These are phyloP conservation scores for Carpatolechia fugitivella DNA, from an alignment of 2,888 invertebrate species.

Conservation along the genomic window DNA sequence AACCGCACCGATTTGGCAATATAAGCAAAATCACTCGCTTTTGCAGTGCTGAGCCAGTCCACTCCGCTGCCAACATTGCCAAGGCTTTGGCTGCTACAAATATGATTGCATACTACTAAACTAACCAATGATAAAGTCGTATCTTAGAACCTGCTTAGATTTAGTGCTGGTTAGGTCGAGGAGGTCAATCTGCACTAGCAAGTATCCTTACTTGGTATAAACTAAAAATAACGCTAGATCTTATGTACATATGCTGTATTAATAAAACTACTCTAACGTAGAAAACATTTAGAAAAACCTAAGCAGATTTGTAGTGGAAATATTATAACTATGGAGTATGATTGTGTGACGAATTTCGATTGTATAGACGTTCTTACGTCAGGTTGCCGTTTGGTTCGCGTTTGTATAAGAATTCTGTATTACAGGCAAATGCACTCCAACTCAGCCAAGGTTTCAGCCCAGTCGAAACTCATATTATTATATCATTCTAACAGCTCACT, in stretches of 20 bases:
- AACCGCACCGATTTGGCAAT: constrained; percentile 45
- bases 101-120: background rate
- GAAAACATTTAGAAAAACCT: background rate
- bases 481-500: background rate
- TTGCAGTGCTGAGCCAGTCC: background rate
- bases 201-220: background rate
- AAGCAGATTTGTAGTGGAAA: background rate
- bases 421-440: constrained; percentile 9
- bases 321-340: background rate
- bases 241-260: background rate
- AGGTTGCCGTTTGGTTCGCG: background rate
- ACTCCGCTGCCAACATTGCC: background rate
- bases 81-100: constrained; percentile 8
- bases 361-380: background rate
- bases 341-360: background rate
- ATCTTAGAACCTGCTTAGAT: background rate
- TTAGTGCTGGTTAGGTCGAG: background rate
- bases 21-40: constrained; percentile 41
- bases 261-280: background rate
- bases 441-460: constrained; percentile 1
- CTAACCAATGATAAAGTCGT: background rate
- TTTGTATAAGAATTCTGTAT: background rate
- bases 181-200: background rate
- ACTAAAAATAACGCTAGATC: background rate
- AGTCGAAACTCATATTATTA: background rate